These are phyloP conservation scores for Luehdorfia chinensis DNA, from an alignment of 1,140 invertebrate genomes.

Conservation along the genomic window DNA sequence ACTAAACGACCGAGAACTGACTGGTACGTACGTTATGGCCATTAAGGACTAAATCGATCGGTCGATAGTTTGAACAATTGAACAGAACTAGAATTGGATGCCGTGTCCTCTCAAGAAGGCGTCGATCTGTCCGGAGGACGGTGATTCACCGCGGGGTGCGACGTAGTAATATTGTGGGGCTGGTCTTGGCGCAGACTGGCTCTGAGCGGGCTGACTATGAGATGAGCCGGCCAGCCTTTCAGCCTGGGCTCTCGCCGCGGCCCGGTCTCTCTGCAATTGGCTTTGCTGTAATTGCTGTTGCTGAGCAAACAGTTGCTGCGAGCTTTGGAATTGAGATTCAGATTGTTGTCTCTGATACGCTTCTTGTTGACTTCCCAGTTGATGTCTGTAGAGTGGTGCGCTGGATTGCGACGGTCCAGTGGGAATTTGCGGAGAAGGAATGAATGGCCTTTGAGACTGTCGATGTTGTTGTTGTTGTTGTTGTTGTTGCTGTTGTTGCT, in stretches of 20 bases:
- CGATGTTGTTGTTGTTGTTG: constrained; percentile 77
- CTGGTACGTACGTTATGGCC: constrained; percentile 8
- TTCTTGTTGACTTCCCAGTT: constrained; percentile 79
- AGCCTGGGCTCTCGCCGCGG: constrained; percentile 68
- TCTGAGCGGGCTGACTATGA: constrained; percentile 64
- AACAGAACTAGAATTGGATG: constrained; percentile 78
- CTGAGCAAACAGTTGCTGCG: constrained; percentile 84
- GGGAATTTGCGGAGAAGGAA: constrained; percentile 69
- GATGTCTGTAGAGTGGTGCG: constrained; percentile 72
- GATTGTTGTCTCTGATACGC: constrained; percentile 84
- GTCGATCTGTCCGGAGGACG: constrained; percentile 85
- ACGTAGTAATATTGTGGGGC: constrained; percentile 81
- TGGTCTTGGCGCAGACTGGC: constrained; percentile 26
- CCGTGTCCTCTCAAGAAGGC: constrained; percentile 87
- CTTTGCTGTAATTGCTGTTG: constrained; percentile 82
- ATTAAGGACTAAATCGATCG: constrained; percentile 24
- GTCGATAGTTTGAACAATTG: constrained; percentile 40
- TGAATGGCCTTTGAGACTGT: constrained; percentile 49
- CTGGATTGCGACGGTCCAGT: constrained; percentile 42
- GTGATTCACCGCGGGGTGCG: constrained; percentile 73
- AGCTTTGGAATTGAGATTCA: constrained; percentile 82
- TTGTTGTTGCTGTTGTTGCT: no score
- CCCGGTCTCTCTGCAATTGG: constrained; percentile 71
- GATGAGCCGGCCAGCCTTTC: constrained; percentile 57
- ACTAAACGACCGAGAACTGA: constrained; percentile 14